phyloP scores from a whole-genome alignment of 37 sponge, comb jelly and placozoan species.

The Cliona cf. orientalis region DNA sequence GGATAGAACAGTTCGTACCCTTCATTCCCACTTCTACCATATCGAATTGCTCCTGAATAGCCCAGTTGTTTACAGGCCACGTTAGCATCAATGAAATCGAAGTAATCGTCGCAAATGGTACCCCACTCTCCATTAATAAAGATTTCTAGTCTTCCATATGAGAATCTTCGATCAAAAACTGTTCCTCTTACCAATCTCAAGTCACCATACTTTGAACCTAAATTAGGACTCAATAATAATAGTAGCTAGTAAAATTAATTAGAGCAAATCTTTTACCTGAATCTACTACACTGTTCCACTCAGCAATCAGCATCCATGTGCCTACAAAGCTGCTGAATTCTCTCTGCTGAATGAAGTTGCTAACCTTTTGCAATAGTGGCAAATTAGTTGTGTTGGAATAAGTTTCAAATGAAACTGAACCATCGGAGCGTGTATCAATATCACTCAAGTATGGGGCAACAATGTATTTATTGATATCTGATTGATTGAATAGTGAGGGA shows the following conservation, averaged over 20 bases:
- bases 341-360: no score
- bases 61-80: conserved; percentile 6
- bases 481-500: not conserved
- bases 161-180: not conserved
- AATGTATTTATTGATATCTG: not conserved
- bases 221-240: not conserved
- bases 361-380: no score
- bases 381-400: not conserved
- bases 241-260: no score
- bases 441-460: conserved; percentile 22
- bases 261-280: no score
- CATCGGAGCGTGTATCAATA: not conserved
- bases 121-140: conserved; percentile 19
- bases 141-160: conserved; percentile 8
- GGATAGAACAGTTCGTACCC: no score
- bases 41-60: not conserved
- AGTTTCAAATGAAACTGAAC: conserved; percentile 18
- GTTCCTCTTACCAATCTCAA: not conserved
- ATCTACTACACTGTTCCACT: no score
- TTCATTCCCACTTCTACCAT: not conserved
- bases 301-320: no score
- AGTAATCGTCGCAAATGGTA: not conserved
- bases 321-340: no score
- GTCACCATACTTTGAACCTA: not conserved
- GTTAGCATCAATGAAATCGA: not conserved